These are phyloP conservation scores for Sebastolobus alascanus DNA, from an alignment of 2,797 vertebrate species.

Conservation along the genomic window DNA sequence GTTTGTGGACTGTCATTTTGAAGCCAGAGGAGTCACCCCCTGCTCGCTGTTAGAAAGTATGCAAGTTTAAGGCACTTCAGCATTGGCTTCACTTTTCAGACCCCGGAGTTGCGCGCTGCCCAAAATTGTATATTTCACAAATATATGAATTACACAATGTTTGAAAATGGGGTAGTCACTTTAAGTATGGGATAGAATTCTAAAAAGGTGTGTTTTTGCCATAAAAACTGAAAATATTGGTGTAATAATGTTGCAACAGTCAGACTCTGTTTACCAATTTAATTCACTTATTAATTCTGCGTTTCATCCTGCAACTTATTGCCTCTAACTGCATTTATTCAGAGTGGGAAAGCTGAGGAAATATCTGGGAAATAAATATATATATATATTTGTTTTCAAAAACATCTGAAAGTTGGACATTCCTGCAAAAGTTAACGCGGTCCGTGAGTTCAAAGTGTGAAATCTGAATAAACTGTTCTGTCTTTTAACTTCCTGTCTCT, in stretches of 20 bases:
- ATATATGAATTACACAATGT: background rate
- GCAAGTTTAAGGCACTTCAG: no score
- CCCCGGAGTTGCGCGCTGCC: background rate
- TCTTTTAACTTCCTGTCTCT: slow-evolving; percentile 8
- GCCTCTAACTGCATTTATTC: background rate
- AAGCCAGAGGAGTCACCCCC: no score
- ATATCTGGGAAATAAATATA: background rate
- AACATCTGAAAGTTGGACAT: background rate
- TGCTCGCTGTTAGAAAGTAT: rapidly evolving
- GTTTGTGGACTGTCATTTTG: no score
- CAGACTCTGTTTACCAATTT: background rate
- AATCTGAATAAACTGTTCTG: slow-evolving; percentile 13
- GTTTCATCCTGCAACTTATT: background rate
- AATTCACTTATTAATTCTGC: background rate
- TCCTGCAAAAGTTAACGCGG: background rate
- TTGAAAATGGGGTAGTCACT: background rate
- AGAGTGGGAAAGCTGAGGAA: background rate
- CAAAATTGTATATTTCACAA: background rate
- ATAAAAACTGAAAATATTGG: background rate
- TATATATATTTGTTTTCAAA: background rate
- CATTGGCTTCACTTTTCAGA: no score
- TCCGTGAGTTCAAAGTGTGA: background rate
- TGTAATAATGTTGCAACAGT: background rate
- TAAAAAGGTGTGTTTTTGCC: background rate
- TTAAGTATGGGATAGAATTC: background rate